Evolutionary conservation across 1,140 invertebrate genomes (phyloP).

Genomic region (Lanistes nyassanus): DNA sequence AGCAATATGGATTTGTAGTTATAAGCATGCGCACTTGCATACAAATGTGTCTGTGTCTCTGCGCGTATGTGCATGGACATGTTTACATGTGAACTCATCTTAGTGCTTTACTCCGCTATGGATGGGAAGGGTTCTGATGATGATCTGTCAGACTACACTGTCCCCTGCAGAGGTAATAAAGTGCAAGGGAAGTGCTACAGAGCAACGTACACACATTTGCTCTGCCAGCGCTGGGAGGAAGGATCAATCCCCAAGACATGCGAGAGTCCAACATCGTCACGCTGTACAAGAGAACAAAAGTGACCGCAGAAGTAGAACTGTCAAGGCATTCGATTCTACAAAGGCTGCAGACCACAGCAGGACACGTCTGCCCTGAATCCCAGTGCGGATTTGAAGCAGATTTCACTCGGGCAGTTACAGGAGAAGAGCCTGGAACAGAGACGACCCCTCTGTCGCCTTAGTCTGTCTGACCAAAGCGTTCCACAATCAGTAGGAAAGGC

Average conservation of each 20-base stretch:
- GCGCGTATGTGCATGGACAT: background rate
- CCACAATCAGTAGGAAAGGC: constrained; percentile 7
- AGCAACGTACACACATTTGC: no score
- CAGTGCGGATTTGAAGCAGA: constrained; percentile 33
- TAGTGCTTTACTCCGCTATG: no score
- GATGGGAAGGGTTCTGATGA: no score
- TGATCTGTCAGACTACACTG: background rate
- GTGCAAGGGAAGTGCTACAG: background rate
- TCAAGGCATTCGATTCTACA: background rate
- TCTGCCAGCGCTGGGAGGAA: background rate
- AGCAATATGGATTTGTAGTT: no score
- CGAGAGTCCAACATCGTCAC: no score
- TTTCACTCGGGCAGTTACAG: constrained; percentile 32
- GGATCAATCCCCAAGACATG: background rate
- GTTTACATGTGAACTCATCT: background rate
- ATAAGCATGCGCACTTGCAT: no score
- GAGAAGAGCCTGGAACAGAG: constrained; percentile 33
- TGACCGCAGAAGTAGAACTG: background rate
- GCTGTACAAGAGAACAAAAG: no score
- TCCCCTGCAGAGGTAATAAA: background rate
- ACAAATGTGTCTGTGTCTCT: no score
- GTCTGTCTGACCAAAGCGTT: constrained; percentile 15
- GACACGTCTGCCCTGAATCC: constrained; percentile 30
- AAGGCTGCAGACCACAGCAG: no score
- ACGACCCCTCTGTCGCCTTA: constrained; percentile 11